Evolutionary conservation across 2,113 vertebrate species (phyloP).

Genomic region (Myxocyprinus asiaticus): DNA sequence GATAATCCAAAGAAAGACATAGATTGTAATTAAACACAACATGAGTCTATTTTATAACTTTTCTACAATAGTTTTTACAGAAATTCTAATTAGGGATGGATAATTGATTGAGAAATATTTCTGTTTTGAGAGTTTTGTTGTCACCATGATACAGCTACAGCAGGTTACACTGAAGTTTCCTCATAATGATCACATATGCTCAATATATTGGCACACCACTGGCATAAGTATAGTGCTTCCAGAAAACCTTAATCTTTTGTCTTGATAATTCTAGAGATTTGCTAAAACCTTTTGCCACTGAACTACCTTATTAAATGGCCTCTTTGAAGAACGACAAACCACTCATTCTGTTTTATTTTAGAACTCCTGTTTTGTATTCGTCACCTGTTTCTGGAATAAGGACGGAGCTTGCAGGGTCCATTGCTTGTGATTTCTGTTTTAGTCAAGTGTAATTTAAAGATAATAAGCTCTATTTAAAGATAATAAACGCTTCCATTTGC

Average conservation of each 20-base stretch:
- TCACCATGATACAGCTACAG: neutral
- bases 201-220: no score
- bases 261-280: neutral
- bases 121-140: neutral
- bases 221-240: no score
- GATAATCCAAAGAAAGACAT: neutral
- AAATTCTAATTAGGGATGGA: no score
- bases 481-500: conserved; percentile 36
- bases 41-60: neutral
- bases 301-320: neutral
- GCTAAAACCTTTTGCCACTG: no score
- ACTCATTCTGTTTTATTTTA: neutral
- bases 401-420: neutral
- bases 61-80: no score
- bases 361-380: neutral
- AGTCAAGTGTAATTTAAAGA: conserved; percentile 42
- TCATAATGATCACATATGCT: neutral
- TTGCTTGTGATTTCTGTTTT: conserved; percentile 5
- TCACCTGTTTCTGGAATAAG: neutral
- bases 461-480: conserved; percentile 44
- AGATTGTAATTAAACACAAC: neutral
- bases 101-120: neutral
- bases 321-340: neutral
- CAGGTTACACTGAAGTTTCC: neutral
- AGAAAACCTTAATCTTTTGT: no score